Evolutionary conservation across 2,888 invertebrate genomes (phyloP).

Genomic region (Bombylius discolor): DNA sequence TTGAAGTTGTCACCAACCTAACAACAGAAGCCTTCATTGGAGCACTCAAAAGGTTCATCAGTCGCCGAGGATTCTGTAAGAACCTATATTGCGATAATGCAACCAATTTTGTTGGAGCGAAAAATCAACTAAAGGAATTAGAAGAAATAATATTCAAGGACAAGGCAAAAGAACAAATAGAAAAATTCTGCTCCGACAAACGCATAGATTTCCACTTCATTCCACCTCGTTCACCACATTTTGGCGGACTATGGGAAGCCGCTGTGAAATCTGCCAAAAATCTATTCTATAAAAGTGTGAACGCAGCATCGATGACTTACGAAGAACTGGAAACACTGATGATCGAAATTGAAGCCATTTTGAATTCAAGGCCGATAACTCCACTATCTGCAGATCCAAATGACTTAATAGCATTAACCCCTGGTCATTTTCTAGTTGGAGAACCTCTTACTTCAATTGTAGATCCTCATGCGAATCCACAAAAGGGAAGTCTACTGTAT

Average conservation of each 20-base stretch:
- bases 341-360: slow-evolving; percentile 5
- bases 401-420: slow-evolving; percentile 9
- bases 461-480: no score
- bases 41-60: slow-evolving; percentile 8
- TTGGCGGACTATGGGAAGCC: slow-evolving; percentile 14
- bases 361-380: slow-evolving; percentile 9
- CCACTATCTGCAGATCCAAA: slow-evolving; percentile 4
- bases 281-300: not conserved
- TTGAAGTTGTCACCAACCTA: slow-evolving; percentile 8
- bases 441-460: no score
- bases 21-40: slow-evolving; percentile 12
- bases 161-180: no score
- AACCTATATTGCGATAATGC: slow-evolving; percentile 8
- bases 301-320: not conserved
- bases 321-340: slow-evolving; percentile 9
- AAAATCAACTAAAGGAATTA: no score
- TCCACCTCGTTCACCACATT: slow-evolving; percentile 2
- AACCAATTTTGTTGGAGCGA: not conserved
- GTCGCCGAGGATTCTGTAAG: slow-evolving; percentile 1
- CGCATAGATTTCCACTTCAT: no score
- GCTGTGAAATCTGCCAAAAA: slow-evolving; percentile 8
- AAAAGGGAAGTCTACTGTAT: no score
- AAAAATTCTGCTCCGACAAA: no score
- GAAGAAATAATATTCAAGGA: no score
- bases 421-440: slow-evolving; percentile 7